A percentile compares a stretch with the other conserved stretches of the same genome.
Conservation (phyloP, 2,888 invertebrate species). For the Tromatobia lineatoria region DNA sequence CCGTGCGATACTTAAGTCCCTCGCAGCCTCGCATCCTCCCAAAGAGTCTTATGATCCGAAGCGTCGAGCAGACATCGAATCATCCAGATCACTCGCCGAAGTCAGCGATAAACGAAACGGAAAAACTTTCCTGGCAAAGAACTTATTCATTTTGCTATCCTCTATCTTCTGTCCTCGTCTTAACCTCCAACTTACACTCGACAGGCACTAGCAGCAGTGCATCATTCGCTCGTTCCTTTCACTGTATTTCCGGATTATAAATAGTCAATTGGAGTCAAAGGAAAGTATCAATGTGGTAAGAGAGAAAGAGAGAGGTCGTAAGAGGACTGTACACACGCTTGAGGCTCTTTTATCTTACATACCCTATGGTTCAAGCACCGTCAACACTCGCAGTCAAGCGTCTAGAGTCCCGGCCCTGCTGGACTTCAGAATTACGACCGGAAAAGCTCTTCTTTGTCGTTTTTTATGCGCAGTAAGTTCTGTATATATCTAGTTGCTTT, state of each 20-base stretch:
- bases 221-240: slow-evolving; percentile 15
- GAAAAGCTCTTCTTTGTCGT: slow-evolving; percentile 54
- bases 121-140: slow-evolving; percentile 63
- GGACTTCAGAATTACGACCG: slow-evolving; percentile 58
- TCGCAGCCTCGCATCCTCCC: slow-evolving; percentile 73
- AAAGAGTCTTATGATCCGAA: slow-evolving; percentile 61
- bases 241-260: slow-evolving; percentile 49
- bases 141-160: slow-evolving; percentile 33
- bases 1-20: slow-evolving; percentile 56
- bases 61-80: slow-evolving; percentile 73
- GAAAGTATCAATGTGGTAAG: slow-evolving; percentile 42
- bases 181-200: not conserved
- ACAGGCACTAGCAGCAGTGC: not conserved
- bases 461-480: slow-evolving; percentile 14
- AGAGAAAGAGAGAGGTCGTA: not conserved
- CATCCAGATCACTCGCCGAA: slow-evolving; percentile 80
- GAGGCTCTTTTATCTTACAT: slow-evolving; percentile 16
- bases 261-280: slow-evolving; percentile 46
- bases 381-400: slow-evolving; percentile 17
- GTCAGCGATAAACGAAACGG: slow-evolving; percentile 66
- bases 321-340: not conserved
- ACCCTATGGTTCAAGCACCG: not conserved
- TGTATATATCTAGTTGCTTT: not conserved
- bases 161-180: not conserved
- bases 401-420: slow-evolving; percentile 24